Base-by-base conservation (phyloP, 2,888 invertebrate genomes). In the Amphimallon solstitiale region DNA sequence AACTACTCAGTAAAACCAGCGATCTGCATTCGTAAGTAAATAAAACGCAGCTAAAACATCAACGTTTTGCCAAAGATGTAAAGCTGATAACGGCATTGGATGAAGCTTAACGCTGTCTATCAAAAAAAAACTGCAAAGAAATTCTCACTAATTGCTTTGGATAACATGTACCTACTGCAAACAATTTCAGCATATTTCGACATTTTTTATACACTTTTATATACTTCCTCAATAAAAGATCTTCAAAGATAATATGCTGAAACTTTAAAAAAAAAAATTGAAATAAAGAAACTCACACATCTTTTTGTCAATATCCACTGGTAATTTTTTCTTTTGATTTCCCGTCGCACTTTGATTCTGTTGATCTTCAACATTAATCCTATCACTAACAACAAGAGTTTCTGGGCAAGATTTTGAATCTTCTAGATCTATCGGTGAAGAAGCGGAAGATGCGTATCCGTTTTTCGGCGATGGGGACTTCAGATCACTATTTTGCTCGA, bases 331-430 rank as follows among this genome's bases (percentile, higher is more conserved):
- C 65, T 76, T 72, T 14, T 40, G 43, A 63, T 71, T 75, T 15
- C 71, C 69, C 43, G 35, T 49, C 34, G 38, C 37, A 38, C 69
- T 51, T 34, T 60, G 38, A 35, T 59, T 21, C 38, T 51, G 51
- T 4, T 10, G 29, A 17, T 67, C 63, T n/a, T 70, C 68, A 49
- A 74, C 73, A 65, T 70, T 72, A 48, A 68, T 72, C 73, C 76
- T 76, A 63, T 78, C 79, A 72, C 75, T 74, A 70, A 71, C 67
- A 65, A 74, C 73, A 64, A 63, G 56, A 64, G 56, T 67, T 68
- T 80, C 79, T 29, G 81, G 73, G 64, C 78, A 78, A 65, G 79
- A 80, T 71, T 80, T 78, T 7, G 79, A 80, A 71, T 79, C 80
- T 66, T 81, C 81, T 23, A 80, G 76, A 54, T 79, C 79, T 45